Evolutionary conservation across 2,113 vertebrate genomes (phyloP).

Genomic region (Centropristis striata): DNA sequence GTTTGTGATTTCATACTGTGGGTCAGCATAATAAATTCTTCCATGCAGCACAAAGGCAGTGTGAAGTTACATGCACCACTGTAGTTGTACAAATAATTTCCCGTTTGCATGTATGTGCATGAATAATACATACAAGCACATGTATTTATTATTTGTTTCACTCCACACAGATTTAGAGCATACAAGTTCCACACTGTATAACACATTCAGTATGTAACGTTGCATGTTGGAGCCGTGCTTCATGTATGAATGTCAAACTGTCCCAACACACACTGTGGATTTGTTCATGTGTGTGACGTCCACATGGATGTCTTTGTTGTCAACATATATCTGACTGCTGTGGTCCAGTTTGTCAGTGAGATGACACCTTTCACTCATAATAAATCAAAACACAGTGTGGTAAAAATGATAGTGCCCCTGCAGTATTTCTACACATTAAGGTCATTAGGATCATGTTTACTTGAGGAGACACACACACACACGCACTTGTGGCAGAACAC

Average conservation of each 20-base stretch:
- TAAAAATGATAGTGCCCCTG: background rate
- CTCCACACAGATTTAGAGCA: background rate
- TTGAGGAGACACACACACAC: slow-evolving; percentile 2
- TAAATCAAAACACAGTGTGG: slow-evolving; percentile 38
- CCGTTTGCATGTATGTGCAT: background rate
- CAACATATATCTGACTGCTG: background rate
- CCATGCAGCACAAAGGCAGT: too few relatives aligned
- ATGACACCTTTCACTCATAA: slow-evolving; percentile 38
- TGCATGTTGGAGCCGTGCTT: background rate
- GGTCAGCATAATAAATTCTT: background rate
- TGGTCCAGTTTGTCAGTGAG: background rate
- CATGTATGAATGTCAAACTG: background rate
- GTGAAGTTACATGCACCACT: background rate
- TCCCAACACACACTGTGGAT: background rate
- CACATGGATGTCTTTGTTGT: background rate
- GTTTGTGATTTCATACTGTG: background rate
- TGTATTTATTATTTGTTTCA: background rate
- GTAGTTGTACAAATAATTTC: background rate
- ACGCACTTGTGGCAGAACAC: background rate
- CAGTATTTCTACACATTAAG: slow-evolving; percentile 17
- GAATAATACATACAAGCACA: slow-evolving; percentile 17
- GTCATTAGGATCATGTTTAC: slow-evolving; percentile 34
- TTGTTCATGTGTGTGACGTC: background rate
- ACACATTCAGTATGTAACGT: background rate
- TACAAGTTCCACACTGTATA: background rate